Evolutionary conservation across 2,797 vertebrate species (phyloP), one percentile per base, ranked within the genome.

Genomic region (Danio tinwini): DNA sequence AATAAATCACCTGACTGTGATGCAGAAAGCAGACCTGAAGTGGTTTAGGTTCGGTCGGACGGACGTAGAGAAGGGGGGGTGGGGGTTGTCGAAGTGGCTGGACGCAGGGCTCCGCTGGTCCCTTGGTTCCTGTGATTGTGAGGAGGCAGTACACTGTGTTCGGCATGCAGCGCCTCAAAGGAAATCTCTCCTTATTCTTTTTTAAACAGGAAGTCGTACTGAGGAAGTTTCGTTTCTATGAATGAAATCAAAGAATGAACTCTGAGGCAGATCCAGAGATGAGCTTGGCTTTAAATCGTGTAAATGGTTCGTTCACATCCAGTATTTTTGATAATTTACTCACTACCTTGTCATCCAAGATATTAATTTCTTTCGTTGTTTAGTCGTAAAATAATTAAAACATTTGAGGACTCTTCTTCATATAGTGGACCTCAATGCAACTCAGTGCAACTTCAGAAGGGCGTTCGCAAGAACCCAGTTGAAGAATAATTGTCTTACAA

Each of bases 101-200:
- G 83, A 81, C 82, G 73, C 85, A 89, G 88, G 85, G 85, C 80
- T 84, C 88, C 74, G 84, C 90, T 90, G 86, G 89, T 91, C 91
- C 87, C 86, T 78, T 88, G 88, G 93, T 94, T 94, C 94, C 93
- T 95, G 93, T 86, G 88, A 93, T 94, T 94, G 93, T 94, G 88
- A 78, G 78, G 88, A 88, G 78, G 84, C 89, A 85, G 93, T 91
- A 93, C 92, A 91, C 87, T 80, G 81, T 92, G 93, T 94, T 89
- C 91, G 87, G 86, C 81, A 65, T 88, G 88, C 89, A 82, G 90
- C 85, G 77, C 56, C 88, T 90, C 84, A 76, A 85, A 93, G 93
- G 93, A 95, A 94, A 89, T 93, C 88, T 90, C 89, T 89, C 88
- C 88, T 92, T 81, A 87, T 88, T 85, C 83, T 90, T 88, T 87